A percentile compares a stretch with the other conserved stretches of the same genome.
Conservation (phyloP, 2,113 vertebrate genomes). For the Lepus americanus region DNA sequence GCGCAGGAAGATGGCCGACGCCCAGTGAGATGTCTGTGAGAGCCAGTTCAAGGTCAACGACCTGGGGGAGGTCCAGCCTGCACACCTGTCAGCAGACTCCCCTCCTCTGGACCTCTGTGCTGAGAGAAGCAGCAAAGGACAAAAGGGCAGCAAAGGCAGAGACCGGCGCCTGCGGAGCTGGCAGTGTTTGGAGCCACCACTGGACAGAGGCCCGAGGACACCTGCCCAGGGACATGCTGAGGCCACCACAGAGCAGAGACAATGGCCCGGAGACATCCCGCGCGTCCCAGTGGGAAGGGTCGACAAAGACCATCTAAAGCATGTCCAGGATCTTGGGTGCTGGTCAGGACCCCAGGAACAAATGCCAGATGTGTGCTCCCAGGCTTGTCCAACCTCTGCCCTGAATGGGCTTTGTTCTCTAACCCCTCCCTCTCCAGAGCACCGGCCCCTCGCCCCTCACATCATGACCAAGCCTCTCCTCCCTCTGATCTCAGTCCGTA, state of each 20-base stretch:
- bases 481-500: background rate
- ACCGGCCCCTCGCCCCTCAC: no score
- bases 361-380: background rate
- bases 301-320: background rate
- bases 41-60: background rate
- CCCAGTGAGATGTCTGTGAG: background rate
- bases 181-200: background rate
- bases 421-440: background rate
- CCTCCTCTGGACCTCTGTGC: background rate
- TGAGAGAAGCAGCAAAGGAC: background rate
- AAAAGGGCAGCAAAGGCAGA: background rate
- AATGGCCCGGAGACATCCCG: background rate
- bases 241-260: background rate
- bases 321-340: background rate
- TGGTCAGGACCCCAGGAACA: background rate
- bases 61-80: background rate
- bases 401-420: background rate
- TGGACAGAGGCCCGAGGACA: background rate
- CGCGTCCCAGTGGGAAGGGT: no score
- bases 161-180: background rate
- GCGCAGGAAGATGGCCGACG: background rate
- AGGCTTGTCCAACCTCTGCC: background rate
- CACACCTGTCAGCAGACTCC: no score
- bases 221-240: background rate
- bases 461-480: background rate